Conservation (phyloP, 2,888 invertebrate species). For the Acronicta aceris region DNA sequence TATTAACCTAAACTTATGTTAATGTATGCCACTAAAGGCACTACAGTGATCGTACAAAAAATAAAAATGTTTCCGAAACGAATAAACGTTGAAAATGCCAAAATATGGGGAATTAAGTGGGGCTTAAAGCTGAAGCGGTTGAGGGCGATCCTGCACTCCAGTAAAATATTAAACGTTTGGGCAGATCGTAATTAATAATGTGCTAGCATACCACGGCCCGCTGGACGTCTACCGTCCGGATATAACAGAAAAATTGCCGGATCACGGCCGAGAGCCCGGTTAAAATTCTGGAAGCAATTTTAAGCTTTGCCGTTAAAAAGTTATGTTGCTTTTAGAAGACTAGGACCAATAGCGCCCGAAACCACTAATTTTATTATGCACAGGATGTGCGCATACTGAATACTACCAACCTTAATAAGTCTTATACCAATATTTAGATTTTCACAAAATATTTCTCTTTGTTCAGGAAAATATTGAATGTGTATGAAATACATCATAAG, state of each 20-base stretch:
- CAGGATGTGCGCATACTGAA: slow-evolving; percentile 44
- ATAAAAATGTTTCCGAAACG: slow-evolving; percentile 72
- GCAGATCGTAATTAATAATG: slow-evolving; percentile 86
- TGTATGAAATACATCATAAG: slow-evolving; percentile 11
- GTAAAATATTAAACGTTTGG: slow-evolving; percentile 85
- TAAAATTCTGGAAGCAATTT: slow-evolving; percentile 77
- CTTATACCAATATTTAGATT: slow-evolving; percentile 21
- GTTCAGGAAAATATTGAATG: slow-evolving; percentile 3
- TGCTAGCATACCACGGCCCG: slow-evolving; percentile 70
- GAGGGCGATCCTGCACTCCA: slow-evolving; percentile 78
- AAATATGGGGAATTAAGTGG: slow-evolving; percentile 82
- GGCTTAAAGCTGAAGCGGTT: slow-evolving; percentile 79
- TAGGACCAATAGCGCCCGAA: slow-evolving; percentile 60
- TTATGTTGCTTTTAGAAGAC: slow-evolving; percentile 69
- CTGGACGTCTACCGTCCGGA: slow-evolving; percentile 72
- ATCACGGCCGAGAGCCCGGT: slow-evolving; percentile 73
- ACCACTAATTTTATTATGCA: slow-evolving; percentile 67
- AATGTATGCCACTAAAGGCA: slow-evolving; percentile 38
- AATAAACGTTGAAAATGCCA: slow-evolving; percentile 75
- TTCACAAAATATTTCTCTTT: background rate
- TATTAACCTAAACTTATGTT: slow-evolving; percentile 32
- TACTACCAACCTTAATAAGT: slow-evolving; percentile 8
- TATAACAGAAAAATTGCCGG: slow-evolving; percentile 85
- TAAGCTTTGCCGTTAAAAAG: slow-evolving; percentile 67
- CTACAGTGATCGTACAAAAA: slow-evolving; percentile 65